Conservation (phyloP, 2,888 invertebrate genomes). For the Lacanobia wlatinum region DNA sequence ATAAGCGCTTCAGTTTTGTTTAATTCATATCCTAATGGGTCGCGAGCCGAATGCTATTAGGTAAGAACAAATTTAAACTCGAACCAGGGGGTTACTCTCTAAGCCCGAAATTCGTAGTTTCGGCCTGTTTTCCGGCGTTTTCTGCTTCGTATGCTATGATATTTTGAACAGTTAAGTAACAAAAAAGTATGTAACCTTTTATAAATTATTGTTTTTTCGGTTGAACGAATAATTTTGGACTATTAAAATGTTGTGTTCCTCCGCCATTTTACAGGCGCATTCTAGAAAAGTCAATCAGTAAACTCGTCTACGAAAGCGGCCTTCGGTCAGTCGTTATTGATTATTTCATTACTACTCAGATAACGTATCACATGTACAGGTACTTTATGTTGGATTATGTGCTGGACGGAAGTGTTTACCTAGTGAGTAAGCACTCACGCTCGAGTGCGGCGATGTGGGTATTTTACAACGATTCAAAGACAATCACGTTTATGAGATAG, state of each 20-base stretch:
- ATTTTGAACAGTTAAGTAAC: background rate
- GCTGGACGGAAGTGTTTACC: constrained; percentile 49
- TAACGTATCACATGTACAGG: constrained; percentile 27
- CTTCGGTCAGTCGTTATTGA: constrained; percentile 18
- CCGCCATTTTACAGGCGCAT: background rate
- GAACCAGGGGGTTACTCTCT: too few relatives aligned
- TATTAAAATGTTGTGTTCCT: background rate
- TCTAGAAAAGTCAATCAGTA: constrained; percentile 1
- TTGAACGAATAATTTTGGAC: background rate
- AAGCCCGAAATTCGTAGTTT: too few relatives aligned
- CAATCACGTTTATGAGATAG: constrained; percentile 33
- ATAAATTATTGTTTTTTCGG: too few relatives aligned
- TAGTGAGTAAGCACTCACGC: constrained; percentile 35
- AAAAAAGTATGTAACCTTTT: too few relatives aligned
- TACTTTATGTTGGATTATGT: constrained; percentile 18
- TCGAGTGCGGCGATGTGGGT: constrained; percentile 32
- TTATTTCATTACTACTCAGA: constrained; percentile 26
- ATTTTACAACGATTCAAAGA: constrained; percentile 38
- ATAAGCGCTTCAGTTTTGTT: too few relatives aligned
- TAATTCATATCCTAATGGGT: too few relatives aligned
- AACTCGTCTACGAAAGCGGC: background rate
- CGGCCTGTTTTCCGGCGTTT: too few relatives aligned
- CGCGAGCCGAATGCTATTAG: too few relatives aligned
- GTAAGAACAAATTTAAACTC: too few relatives aligned
- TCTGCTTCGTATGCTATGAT: background rate